phyloP scores from a whole-genome alignment of 2,113 vertebrate genomes.

The Lontra canadensis region DNA sequence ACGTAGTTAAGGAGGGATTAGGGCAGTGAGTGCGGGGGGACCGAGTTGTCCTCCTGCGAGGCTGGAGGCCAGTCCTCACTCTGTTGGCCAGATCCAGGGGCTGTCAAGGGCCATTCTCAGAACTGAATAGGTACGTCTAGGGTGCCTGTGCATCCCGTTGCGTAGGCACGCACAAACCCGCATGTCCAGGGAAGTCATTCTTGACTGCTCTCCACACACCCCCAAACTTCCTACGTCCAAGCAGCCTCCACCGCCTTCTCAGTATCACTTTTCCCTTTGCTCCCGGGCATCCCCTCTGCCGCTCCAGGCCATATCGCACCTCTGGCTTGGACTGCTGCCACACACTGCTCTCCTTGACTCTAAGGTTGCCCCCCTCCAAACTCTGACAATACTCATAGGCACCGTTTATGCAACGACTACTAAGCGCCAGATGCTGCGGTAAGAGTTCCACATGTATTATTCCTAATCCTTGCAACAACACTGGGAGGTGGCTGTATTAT shows the following conservation, averaged over 20 bases:
- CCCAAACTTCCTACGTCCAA: background rate
- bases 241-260: too few species aligned
- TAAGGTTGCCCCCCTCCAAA: background rate
- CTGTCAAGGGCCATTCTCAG: background rate
- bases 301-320: background rate
- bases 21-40: background rate
- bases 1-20: background rate
- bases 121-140: background rate
- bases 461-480: conserved; percentile 42
- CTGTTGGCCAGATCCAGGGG: background rate
- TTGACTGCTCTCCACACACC: background rate
- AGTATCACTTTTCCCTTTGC: too few species aligned
- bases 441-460: background rate
- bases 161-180: background rate
- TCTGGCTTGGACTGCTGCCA: background rate
- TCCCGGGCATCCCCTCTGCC: background rate
- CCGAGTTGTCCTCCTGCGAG: background rate
- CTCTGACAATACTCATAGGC: background rate
- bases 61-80: background rate
- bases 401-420: background rate
- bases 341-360: background rate
- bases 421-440: background rate
- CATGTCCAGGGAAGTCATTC: background rate
- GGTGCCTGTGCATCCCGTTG: background rate
- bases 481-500: background rate